phyloP scores from a whole-genome alignment of 2,797 vertebrate genomes.

The Gobio occitaniae region DNA sequence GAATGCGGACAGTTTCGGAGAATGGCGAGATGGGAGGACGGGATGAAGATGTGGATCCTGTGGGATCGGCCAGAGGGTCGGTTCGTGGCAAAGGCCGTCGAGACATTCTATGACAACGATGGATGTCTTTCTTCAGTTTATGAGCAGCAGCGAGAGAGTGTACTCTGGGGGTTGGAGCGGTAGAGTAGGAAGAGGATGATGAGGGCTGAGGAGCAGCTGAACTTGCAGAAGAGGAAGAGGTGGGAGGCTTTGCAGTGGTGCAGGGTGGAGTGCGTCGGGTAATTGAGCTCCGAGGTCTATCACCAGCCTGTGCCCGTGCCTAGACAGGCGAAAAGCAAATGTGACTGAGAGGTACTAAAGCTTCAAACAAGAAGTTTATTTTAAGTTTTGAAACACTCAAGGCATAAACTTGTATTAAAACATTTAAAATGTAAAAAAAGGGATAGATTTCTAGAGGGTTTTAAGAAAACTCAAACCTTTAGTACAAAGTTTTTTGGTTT shows the following conservation, averaged over 20 bases:
- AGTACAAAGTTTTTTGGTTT: slow-evolving; percentile 93
- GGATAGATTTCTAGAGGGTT: neutral
- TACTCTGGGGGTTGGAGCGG: slow-evolving; percentile 86
- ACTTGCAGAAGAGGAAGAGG: slow-evolving; percentile 63
- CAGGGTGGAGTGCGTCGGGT: slow-evolving; percentile 76
- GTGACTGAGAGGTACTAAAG: neutral
- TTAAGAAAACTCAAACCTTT: slow-evolving; percentile 79
- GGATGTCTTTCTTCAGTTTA: slow-evolving; percentile 98
- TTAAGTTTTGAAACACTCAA: neutral
- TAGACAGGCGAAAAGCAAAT: slow-evolving; percentile 62
- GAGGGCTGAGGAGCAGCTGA: slow-evolving; percentile 58
- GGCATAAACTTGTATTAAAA: neutral
- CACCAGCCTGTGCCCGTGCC: slow-evolving; percentile 86
- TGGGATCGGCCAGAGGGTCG: slow-evolving; percentile 78
- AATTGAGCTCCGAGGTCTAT: slow-evolving; percentile 79
- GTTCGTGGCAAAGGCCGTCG: slow-evolving; percentile 90
- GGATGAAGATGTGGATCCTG: slow-evolving; percentile 68
- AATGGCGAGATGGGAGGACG: slow-evolving; percentile 91
- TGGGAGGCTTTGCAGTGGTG: slow-evolving; percentile 71
- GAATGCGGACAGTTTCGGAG: slow-evolving; percentile 96
- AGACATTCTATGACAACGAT: slow-evolving; percentile 96
- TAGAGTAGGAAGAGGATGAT: slow-evolving; percentile 65
- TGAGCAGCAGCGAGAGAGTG: slow-evolving; percentile 92
- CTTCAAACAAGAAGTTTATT: neutral
- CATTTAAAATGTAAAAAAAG: neutral